Evolutionary conservation across 2,113 vertebrate species (phyloP), one percentile per base, ranked within the genome.

Genomic region (Fregata magnificens): DNA sequence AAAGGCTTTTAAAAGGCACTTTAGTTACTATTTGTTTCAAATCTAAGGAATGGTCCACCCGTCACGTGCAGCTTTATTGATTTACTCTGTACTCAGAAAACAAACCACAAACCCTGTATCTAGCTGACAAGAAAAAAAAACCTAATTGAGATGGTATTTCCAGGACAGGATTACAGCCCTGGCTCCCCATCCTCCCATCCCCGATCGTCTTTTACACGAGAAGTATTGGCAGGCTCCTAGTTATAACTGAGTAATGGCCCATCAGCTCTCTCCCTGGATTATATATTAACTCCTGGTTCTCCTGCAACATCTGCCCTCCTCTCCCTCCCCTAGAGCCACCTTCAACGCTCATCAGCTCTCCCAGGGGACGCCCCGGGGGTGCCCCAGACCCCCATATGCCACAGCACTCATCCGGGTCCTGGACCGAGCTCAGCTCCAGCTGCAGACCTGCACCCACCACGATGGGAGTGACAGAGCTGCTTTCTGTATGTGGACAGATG

Each of bases 391-490:
- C 59, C 26, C 40, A 5, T 29, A 2, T 2, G 1, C 21, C 9
- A 0, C 58, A 69, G 55, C 44, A 31, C 44, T 72, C 77, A 36
- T 9, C 9, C 2, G 2, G 69, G 5, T 47, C 16, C 91, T 6
- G 9, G 22, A 11, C 5, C 0, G 0, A 56, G 78, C 71, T 56
- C 18, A 1, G 78, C 70, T 65, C 49, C 9, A 0, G 34, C 31
- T 6, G 22, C 62, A 56, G 90, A 45, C 31, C 72, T 2, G 10
- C 62, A 12, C 49, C 44, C 62, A 8, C 34, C 14, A 0, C 8
- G 0, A 8, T 0, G 7, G 59, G 10, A 80, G 52, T 0, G 24
- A 17, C 0, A 2, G 40, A 45, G 86, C 66, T 1, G 55, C 55
- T 24, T 7, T n/a, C 59, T 31, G 36, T 0, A 5, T 0, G 2